Conservation (phyloP, 2,113 vertebrate species). For the Leptocoma aspasia region DNA sequence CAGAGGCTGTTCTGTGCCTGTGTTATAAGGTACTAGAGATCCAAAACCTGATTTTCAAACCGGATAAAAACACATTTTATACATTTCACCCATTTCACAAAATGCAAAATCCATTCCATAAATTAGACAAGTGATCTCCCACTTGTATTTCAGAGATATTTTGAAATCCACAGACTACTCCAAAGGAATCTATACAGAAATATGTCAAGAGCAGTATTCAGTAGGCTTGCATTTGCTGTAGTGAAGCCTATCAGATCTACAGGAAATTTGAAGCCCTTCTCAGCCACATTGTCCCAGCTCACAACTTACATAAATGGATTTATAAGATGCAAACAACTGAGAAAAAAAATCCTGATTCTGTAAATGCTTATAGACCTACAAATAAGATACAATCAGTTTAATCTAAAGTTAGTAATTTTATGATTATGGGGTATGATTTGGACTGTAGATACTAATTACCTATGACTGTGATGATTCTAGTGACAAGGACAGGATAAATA, state of each 20-base stretch:
- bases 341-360: neutral
- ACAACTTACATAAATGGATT: neutral
- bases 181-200: neutral
- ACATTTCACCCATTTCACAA: neutral
- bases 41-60: neutral
- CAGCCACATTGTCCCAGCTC: neutral
- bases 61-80: neutral
- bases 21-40: neutral
- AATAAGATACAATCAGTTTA: neutral
- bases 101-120: neutral
- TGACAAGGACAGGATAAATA: conserved; percentile 8
- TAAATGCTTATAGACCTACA: neutral
- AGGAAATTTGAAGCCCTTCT: neutral
- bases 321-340: neutral
- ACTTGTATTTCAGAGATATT: neutral
- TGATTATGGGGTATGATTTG: neutral
- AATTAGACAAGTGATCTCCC: neutral
- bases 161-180: neutral
- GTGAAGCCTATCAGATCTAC: neutral
- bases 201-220: neutral
- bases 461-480: neutral
- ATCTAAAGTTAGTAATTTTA: neutral
- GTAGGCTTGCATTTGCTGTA: neutral
- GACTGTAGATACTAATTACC: neutral
- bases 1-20: neutral